Base-by-base conservation (phyloP, 2,113 vertebrate species). In the Poeciliopsis turrubarensis region DNA sequence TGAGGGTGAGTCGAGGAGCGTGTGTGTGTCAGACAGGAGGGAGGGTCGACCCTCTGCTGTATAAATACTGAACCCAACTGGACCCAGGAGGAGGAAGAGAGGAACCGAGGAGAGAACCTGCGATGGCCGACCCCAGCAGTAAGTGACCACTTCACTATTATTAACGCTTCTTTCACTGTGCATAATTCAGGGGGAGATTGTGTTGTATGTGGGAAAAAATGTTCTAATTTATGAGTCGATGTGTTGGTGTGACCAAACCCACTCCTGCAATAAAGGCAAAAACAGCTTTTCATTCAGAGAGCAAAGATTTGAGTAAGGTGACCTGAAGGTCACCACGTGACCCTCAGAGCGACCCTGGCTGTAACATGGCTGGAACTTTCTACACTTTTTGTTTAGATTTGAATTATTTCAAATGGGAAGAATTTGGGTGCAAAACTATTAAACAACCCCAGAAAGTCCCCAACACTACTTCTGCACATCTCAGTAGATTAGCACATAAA, bases 51-150 rank as follows among this genome's bases (percentile, higher is more conserved):
- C 31, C 3, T 30, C 3, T 27, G 29, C 47, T 72, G 79, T 78
- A 92, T 92, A 94, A 91, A 91, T 86, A 81, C 64, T 57, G 25
- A 64, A 68, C 69, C 60, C 62, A 31, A 69, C 82, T 71, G 73
- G 64, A 82, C 19, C 72, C 69, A 39, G 22, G n/a, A 37, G 60
- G 65, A 37, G 10, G 10, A 37, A 37, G 34, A 37, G 32, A 12
- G 34, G 34, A 37, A 37, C 11, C 29, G 0, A 68, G 14, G 72
- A 26, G 9, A 73, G 62, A 13, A 67, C 41, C 68, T 27, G 31
- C 25, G 0, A 90, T 91, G 88, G 75, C 44, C 30, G 64, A 61
- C 39, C 34, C 25, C 6, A 70, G 32, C 0, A 47, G 89, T 90
- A 65, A 81, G 81, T 67, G 25, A 67, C 30, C 30, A 0, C 65